Evolutionary conservation across 2,113 vertebrate species (phyloP).

Genomic region (Elaphurus davidianus): DNA sequence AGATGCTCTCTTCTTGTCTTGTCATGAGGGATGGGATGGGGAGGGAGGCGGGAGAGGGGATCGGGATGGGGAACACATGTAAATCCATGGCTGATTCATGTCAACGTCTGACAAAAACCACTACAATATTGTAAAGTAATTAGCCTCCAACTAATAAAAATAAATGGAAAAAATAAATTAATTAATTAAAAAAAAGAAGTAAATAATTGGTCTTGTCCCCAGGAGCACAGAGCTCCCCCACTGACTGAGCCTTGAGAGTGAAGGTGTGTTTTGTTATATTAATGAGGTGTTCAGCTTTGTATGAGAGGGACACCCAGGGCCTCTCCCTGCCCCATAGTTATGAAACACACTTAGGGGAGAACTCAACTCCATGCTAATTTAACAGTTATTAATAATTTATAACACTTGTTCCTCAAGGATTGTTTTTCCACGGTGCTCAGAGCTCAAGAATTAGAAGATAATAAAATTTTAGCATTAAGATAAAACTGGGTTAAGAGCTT

Average conservation of each 20-base stretch:
- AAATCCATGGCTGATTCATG: too few relatives aligned
- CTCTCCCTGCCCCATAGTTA: neutral
- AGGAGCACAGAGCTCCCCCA: neutral
- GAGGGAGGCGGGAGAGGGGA: too few relatives aligned
- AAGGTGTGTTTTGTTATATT: neutral
- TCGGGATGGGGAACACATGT: too few relatives aligned
- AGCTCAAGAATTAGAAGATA: neutral
- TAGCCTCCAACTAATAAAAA: too few relatives aligned
- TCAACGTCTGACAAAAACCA: too few relatives aligned
- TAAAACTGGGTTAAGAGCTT: slow-evolving; percentile 53
- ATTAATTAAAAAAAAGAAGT: neutral
- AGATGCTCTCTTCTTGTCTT: too few relatives aligned
- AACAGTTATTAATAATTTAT: slow-evolving; percentile 60
- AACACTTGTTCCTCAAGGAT: neutral
- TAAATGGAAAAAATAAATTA: too few relatives aligned
- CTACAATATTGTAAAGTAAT: too few relatives aligned
- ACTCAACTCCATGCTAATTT: slow-evolving; percentile 35
- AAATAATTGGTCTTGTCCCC: neutral
- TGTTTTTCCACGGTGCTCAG: slow-evolving; percentile 22
- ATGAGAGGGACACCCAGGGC: neutral
- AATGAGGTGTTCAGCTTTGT: neutral
- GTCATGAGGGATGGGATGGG: too few relatives aligned
- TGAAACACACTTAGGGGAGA: neutral
- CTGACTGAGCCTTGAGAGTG: neutral
- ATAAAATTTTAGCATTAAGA: slow-evolving; percentile 44